phyloP scores from a whole-genome alignment of 2,888 invertebrate genomes.

The Diadromus collaris region DNA sequence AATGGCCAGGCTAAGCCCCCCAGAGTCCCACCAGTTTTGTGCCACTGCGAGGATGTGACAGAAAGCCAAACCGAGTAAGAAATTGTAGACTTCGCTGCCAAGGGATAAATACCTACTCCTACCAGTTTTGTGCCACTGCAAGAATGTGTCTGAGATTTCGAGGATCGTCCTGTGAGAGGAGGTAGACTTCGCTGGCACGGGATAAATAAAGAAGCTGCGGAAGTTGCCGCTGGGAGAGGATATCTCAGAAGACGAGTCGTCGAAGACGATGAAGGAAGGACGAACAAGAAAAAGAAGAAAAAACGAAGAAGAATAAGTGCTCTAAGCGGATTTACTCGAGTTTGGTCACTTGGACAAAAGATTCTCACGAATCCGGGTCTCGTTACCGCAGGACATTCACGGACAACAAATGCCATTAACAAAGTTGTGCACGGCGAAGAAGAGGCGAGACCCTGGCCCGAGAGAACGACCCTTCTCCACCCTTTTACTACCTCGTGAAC shows the following conservation, averaged over 20 bases:
- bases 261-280: background rate
- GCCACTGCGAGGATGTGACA: too few relatives aligned
- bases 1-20: too few relatives aligned
- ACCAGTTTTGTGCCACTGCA: too few relatives aligned
- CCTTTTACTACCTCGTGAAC: constrained; percentile 47
- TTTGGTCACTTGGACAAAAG: constrained; percentile 61
- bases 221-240: background rate
- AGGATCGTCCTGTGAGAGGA: background rate
- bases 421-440: constrained; percentile 62
- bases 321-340: constrained; percentile 49
- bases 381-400: constrained; percentile 54
- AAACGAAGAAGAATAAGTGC: constrained; percentile 13
- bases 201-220: constrained; percentile 15
- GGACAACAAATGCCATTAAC: constrained; percentile 70
- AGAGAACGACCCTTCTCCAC: constrained; percentile 3
- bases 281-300: background rate
- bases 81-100: too few relatives aligned
- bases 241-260: background rate
- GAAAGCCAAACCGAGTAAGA: too few relatives aligned
- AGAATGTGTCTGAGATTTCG: constrained; percentile 12
- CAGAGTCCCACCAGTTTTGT: too few relatives aligned
- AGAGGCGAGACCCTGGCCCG: constrained; percentile 26
- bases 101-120: too few relatives aligned
- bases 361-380: constrained; percentile 44
- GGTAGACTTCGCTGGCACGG: background rate